These are phyloP conservation scores for Pristionchus mayeri DNA, from an alignment of 2,888 invertebrate genomes.

Conservation along the genomic window DNA sequence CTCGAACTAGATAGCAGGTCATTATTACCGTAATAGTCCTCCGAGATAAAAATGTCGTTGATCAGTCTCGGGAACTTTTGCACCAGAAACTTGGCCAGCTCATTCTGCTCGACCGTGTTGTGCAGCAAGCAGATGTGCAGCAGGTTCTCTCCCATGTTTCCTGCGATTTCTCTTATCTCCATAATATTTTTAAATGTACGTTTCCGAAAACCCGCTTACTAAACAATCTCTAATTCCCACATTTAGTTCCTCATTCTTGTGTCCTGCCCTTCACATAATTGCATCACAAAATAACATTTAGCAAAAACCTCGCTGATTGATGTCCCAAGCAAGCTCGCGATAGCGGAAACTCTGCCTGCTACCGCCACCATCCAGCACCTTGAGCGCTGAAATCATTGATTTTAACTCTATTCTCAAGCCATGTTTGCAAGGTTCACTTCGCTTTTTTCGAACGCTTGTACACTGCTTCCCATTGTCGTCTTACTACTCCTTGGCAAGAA, in stretches of 20 bases:
- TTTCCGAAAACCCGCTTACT: no score
- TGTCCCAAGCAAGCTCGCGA: constrained; percentile 76
- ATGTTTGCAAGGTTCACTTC: no score
- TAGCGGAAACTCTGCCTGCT: constrained; percentile 79
- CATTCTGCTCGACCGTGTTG: constrained; percentile 91
- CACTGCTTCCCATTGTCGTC: not conserved
- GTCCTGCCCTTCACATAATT: no score
- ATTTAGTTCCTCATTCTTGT: no score
- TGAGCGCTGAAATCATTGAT: constrained; percentile 73
- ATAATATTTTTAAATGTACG: no score
- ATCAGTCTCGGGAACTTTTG: constrained; percentile 94
- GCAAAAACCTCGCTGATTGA: constrained; percentile 71
- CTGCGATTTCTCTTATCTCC: no score
- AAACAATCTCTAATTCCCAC: no score
- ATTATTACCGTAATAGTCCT: constrained; percentile 92
- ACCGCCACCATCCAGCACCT: constrained; percentile 76
- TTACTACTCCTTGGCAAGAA: constrained; percentile 32
- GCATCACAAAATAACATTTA: no score
- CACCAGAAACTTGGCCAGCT: constrained; percentile 91
- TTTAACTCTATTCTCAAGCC: not conserved
- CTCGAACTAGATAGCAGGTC: no score
- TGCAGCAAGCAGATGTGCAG: constrained; percentile 93
- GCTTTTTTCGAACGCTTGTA: not conserved
- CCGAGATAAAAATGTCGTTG: constrained; percentile 94
- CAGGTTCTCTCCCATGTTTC: constrained; percentile 95